phyloP scores from a whole-genome alignment of 2,113 vertebrate genomes.

The Odontophorus gujanensis region DNA sequence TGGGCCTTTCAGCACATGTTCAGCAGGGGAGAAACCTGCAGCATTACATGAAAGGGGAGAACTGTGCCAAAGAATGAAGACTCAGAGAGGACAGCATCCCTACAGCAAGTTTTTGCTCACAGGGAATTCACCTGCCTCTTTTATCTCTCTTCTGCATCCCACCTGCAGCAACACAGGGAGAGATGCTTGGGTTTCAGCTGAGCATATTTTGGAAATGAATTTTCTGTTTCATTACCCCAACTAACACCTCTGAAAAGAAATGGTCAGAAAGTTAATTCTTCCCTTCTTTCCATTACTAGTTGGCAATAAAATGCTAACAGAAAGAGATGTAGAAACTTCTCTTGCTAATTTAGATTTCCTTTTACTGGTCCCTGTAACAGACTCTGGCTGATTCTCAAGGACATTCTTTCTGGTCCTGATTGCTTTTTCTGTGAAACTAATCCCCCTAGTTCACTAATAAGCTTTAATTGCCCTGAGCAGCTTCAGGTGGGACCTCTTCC shows the following conservation, averaged over 20 bases:
- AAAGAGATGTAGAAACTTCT: not conserved
- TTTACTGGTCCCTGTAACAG: not conserved
- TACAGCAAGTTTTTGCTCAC: not conserved
- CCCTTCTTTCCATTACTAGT: not conserved
- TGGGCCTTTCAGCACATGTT: not conserved
- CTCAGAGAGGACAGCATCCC: not conserved
- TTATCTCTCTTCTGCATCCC: not conserved
- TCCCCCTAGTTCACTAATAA: not conserved
- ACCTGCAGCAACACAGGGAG: not conserved
- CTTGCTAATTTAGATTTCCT: conserved; percentile 15
- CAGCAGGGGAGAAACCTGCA: not conserved
- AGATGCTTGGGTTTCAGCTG: conserved; percentile 35
- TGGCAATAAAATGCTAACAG: not conserved
- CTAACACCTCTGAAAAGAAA: conserved; percentile 29
- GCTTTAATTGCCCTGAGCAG: not conserved
- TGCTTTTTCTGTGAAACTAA: not conserved
- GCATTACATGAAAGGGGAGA: not conserved
- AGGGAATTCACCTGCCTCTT: not conserved
- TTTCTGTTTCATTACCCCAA: conserved; percentile 53
- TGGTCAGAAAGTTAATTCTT: conserved; percentile 19
- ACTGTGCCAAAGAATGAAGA: not conserved
- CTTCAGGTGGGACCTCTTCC: not conserved
- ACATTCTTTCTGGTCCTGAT: not conserved
- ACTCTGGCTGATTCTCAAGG: not conserved
- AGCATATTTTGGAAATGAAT: conserved; percentile 39